Evolutionary conservation across 2,797 vertebrate genomes (phyloP).

Genomic region (Onychomys arenicola): DNA sequence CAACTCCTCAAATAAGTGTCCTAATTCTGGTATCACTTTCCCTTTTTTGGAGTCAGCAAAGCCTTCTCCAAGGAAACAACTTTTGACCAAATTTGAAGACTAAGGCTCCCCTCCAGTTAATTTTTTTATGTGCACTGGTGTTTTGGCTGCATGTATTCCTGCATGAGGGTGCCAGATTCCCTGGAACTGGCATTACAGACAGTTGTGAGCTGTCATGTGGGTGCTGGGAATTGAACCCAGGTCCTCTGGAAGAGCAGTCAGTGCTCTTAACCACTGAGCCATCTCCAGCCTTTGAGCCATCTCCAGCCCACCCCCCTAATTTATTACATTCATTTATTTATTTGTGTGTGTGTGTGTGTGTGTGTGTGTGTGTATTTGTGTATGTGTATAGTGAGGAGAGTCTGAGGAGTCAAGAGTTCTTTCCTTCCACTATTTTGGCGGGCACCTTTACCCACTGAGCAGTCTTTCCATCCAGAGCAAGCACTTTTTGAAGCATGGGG

Average conservation of each 20-base stretch:
- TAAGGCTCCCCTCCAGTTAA: no score
- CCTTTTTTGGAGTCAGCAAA: conserved; percentile 7
- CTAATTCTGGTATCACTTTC: neutral
- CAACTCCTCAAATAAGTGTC: neutral
- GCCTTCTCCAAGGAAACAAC: neutral
- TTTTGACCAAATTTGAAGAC: conserved; percentile 15
- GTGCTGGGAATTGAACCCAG: no score
- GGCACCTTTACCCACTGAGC: neutral
- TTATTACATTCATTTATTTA: neutral
- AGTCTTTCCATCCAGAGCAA: neutral
- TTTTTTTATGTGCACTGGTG: no score
- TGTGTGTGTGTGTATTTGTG: neutral
- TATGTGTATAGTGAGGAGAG: neutral
- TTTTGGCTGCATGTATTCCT: no score
- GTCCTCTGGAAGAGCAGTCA: no score
- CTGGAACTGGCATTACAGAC: no score
- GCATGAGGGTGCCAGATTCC: no score
- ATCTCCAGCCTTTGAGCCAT: no score
- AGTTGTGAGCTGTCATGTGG: no score
- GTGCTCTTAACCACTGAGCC: no score
- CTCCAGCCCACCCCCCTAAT: no score
- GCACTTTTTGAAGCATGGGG: neutral
- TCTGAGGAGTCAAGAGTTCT: neutral
- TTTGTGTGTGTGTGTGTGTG: neutral
- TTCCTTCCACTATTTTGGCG: no score